Conservation (phyloP, 2,113 vertebrate genomes). For the Chunga burmeisteri region DNA sequence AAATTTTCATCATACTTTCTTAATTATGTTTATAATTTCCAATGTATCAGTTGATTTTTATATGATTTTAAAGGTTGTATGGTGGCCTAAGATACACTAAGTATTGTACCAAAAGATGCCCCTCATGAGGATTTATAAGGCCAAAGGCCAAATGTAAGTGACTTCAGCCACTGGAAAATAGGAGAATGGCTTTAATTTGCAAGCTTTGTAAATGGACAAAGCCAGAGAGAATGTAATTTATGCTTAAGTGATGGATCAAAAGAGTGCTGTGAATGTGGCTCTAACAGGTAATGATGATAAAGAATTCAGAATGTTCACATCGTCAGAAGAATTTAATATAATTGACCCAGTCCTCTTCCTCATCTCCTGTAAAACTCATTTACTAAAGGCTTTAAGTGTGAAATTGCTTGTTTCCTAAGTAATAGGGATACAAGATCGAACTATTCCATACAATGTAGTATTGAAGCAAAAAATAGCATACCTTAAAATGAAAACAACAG, state of each 20-base stretch:
- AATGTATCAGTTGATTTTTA: neutral
- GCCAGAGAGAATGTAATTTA: conserved; percentile 1
- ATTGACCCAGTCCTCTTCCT: neutral
- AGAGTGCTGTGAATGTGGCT: neutral
- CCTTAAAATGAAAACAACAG: neutral
- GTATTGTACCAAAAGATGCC: neutral
- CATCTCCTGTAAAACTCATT: conserved; percentile 15
- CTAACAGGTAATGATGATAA: conserved; percentile 7
- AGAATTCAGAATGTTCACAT: conserved; percentile 1
- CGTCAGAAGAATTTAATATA: neutral
- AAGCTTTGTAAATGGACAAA: neutral
- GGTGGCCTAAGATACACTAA: neutral
- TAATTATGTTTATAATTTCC: neutral
- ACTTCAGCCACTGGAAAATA: neutral
- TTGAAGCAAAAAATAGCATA: neutral
- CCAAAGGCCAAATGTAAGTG: neutral
- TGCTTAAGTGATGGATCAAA: neutral
- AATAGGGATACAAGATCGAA: neutral
- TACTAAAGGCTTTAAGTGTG: conserved; percentile 28
- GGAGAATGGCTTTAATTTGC: neutral
- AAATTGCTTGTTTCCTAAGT: conserved; percentile 51
- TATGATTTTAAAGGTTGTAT: neutral
- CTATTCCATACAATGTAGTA: neutral
- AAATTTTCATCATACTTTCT: neutral
- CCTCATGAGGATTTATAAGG: neutral